Percentiles rank a stretch among this genome's conserved stretches.
phyloP scores from a whole-genome alignment of 2,113 vertebrate species.

The Mugil cephalus region DNA sequence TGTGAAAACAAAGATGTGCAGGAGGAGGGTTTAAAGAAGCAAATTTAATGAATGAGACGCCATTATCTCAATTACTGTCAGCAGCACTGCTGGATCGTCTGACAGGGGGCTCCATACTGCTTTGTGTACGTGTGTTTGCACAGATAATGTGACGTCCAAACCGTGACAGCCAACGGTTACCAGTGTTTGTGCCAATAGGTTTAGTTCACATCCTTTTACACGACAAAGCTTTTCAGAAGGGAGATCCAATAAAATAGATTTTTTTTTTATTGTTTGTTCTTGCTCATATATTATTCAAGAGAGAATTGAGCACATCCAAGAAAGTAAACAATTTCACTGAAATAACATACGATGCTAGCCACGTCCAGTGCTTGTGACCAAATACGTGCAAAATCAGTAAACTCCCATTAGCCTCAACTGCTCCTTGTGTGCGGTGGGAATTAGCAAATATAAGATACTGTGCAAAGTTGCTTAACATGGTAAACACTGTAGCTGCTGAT shows the following conservation, averaged over 20 bases:
- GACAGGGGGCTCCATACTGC: neutral
- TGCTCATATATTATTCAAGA: too few species aligned
- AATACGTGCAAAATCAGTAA: too few species aligned
- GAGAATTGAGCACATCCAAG: too few species aligned
- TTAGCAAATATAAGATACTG: too few species aligned
- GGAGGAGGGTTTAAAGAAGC: conserved; percentile 24
- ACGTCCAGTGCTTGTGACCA: too few species aligned
- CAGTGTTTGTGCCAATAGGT: neutral
- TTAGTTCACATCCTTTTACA: neutral
- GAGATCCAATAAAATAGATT: neutral
- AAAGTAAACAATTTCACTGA: too few species aligned
- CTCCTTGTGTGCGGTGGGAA: too few species aligned
- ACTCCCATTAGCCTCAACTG: too few species aligned
- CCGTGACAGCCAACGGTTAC: neutral
- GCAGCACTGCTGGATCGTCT: conserved; percentile 25
- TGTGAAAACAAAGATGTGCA: neutral
- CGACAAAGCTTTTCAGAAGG: neutral
- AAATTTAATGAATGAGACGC: conserved; percentile 23
- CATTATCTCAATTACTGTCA: conserved; percentile 21
- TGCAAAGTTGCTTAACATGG: too few species aligned
- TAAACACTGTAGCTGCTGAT: too few species aligned
- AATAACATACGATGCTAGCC: too few species aligned
- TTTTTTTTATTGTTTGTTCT: too few species aligned
- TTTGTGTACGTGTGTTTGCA: neutral
- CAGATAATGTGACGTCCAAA: conserved; percentile 19